Evolutionary conservation across 2,888 invertebrate genomes (phyloP), one percentile per base, ranked within the genome.

Genomic region (Lydus trimaculatus): DNA sequence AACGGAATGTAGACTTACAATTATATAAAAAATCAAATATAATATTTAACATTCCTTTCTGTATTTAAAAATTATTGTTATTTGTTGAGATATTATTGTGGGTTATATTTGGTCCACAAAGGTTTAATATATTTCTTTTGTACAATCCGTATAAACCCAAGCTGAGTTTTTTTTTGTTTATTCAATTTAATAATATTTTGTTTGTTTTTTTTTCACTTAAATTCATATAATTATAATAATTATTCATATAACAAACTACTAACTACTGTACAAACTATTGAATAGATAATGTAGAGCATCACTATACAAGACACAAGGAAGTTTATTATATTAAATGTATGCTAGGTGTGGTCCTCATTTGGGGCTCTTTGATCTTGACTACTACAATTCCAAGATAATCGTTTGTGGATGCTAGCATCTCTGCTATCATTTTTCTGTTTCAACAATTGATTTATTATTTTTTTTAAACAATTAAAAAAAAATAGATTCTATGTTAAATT

Each of bases 371-470:
- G 78, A 67, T 78, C 77, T 63, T 79, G 78, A 71, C 76, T 77
- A 68, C 84, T 88, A 75, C 87, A 88, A 82, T 90, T 90, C 89
- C 89, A 90, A 17, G 90, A 90, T 67, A 90, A 82, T 61, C 90
- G 85, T 81, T 90, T 90, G 81, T 89, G 88, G 73, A 90, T 89
- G 71, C 86, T 86, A 61, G 86, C 82, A 77, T 88, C 87, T 75
- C 85, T 83, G 72, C 79, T 83, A 78, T 86, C 85, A 79, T 86
- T 86, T 80, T 86, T 87, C 87, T 88, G 79, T 39, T 81, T 80
- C 69, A 70, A 73, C 48, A 70, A 25, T 63, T 31, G 5, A 25
- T 7, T 15, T 43, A 63, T 43, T 63, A n/a, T n/a, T n/a, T n/a
- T n/a, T n/a, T n/a, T n/a, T n/a, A n/a, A n/a, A n/a, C n/a, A n/a